Evolutionary conservation across 2,888 invertebrate genomes (phyloP).

Genomic region (Temnothorax ravouxi): DNA sequence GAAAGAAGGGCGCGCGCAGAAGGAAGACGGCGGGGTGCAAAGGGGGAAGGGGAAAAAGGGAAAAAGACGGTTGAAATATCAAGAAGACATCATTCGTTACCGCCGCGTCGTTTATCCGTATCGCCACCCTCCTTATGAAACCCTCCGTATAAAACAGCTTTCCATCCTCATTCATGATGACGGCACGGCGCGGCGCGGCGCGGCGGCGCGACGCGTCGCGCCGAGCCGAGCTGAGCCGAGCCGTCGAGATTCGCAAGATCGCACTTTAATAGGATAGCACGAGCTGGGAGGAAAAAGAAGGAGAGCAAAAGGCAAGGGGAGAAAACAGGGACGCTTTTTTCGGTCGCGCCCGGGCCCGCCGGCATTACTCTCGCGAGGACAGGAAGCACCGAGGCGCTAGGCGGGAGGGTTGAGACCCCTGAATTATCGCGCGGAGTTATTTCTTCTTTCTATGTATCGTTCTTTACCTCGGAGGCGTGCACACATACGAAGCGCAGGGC

Average conservation of each 20-base stretch:
- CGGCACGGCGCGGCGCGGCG: neutral
- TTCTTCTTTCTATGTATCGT: conserved; percentile 73
- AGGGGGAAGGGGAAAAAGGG: neutral
- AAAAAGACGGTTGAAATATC: conserved; percentile 76
- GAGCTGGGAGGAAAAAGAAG: conserved; percentile 39
- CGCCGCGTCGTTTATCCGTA: conserved; percentile 74
- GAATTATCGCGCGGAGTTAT: conserved; percentile 78
- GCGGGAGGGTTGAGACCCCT: conserved; percentile 62
- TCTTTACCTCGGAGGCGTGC: conserved; percentile 54
- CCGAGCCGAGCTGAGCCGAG: neutral
- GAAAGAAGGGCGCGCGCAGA: conserved; percentile 30
- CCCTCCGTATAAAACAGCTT: conserved; percentile 74
- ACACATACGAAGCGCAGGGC: conserved; percentile 40
- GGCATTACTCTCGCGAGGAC: conserved; percentile 62
- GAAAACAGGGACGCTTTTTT: conserved; percentile 53
- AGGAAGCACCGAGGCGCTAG: conserved; percentile 67
- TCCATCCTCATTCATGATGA: conserved; percentile 65
- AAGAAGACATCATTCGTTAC: conserved; percentile 78
- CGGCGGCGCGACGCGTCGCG: conserved; percentile 12
- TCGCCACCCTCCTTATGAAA: conserved; percentile 63
- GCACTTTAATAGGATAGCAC: conserved; percentile 73
- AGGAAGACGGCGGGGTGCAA: neutral
- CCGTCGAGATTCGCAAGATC: conserved; percentile 66
- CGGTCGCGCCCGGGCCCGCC: conserved; percentile 38
- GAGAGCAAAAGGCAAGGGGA: conserved; percentile 38